These are phyloP conservation scores for Cygnus atratus DNA, from an alignment of 2,113 vertebrate genomes.

Conservation along the genomic window DNA sequence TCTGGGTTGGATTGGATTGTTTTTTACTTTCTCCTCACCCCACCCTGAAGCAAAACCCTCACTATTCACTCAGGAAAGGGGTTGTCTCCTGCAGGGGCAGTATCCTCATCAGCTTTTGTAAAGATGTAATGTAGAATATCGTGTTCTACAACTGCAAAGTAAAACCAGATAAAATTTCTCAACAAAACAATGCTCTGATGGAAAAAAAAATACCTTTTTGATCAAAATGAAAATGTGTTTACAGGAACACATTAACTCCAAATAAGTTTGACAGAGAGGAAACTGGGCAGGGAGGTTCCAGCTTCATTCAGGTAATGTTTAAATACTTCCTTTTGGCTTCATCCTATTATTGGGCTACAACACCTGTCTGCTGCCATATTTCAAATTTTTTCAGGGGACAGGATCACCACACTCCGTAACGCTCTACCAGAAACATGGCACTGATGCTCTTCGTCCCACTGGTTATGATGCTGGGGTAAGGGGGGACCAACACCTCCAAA, in stretches of 20 bases:
- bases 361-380: not conserved
- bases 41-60: not conserved
- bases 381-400: not conserved
- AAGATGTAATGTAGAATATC: not conserved
- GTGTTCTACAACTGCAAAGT: not conserved
- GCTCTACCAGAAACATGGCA: not conserved
- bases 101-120: not conserved
- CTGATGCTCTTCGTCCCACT: not conserved
- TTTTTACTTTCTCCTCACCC: not conserved
- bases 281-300: not conserved
- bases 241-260: not conserved
- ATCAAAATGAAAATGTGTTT: not conserved
- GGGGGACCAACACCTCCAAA: fast-evolving
- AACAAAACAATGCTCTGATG: not conserved
- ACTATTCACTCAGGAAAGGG: not conserved
- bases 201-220: not conserved
- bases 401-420: not conserved
- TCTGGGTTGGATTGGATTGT: not conserved
- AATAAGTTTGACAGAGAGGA: not conserved
- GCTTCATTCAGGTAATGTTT: not conserved
- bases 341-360: not conserved
- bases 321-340: not conserved
- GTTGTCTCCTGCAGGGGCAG: not conserved
- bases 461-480: fast-evolving
- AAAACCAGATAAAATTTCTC: not conserved